Evolutionary conservation across 2,888 invertebrate genomes (phyloP), one percentile per base, ranked within the genome.

Genomic region (Diaphora mendica): DNA sequence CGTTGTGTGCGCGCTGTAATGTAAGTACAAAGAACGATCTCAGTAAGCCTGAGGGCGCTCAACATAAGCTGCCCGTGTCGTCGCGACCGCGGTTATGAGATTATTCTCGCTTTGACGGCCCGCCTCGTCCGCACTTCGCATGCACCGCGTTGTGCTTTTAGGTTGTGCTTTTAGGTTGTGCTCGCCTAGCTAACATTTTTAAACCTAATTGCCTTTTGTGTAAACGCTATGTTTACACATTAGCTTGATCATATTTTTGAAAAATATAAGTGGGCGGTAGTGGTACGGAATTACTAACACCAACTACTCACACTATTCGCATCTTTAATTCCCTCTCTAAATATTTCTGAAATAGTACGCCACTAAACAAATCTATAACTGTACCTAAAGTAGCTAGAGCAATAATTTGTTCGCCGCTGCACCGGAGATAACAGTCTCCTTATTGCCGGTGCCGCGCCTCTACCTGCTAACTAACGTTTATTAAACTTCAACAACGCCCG

Each of bases 401-500:
- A 81, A 88, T 92, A 94, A 94, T 94, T 93, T 87, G 91, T 89
- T 89, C 79, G 86, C 85, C 86, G 86, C 86, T 86, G 89, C 89
- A 90, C 93, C 95, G 94, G 94, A 95, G 93, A 94, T 95, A 92
- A 94, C 92, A 88, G 91, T 85, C 88, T 89, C 92, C 91, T 94
- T 94, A 93, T 93, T 93, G 93, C 92, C 91, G 89, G 88, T 89
- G 86, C 89, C 87, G 90, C 90, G 91, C 89, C 91, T 88, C 87
- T 88, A 85, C 87, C 86, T 91, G 92, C 93, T 92, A 93, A 94
- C 95, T 93, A 94, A 93, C 93, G 94, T 93, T 95, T 95, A 95
- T 95, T 95, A 95, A 95, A 95, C 94, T 95, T 93, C 91, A 93
- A 94, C 95, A 94, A 91, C 93, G 94, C 91, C 90, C 91, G 93